Evolutionary conservation across 2,888 invertebrate species (phyloP).

Genomic region (Noctua pronuba): DNA sequence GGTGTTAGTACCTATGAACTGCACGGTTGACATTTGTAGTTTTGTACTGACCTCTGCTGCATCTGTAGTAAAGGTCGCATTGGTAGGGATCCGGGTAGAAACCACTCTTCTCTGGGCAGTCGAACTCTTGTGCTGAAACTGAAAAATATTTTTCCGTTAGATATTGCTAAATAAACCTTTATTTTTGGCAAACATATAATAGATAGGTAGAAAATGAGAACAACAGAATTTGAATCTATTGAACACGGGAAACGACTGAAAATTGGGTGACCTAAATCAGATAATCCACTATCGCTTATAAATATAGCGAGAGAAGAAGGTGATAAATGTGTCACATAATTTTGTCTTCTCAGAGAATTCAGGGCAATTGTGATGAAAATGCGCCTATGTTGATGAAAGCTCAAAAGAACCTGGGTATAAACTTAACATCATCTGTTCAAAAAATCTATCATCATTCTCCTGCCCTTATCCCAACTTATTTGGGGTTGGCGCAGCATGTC

Average conservation of each 20-base stretch:
- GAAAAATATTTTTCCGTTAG: constrained; percentile 57
- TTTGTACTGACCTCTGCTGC: constrained; percentile 90
- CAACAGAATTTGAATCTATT: background rate
- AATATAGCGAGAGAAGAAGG: background rate
- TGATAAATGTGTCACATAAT: background rate
- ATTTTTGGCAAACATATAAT: background rate
- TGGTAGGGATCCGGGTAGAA: constrained; percentile 94
- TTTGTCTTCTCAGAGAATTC: no score
- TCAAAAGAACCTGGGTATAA: background rate
- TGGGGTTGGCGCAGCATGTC: no score
- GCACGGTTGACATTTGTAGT: constrained; percentile 72
- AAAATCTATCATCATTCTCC: no score
- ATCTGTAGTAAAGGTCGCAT: constrained; percentile 95
- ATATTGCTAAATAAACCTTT: no score
- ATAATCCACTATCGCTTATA: background rate
- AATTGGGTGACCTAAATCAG: constrained; percentile 17
- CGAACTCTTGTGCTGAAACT: constrained; percentile 90
- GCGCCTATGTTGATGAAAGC: background rate
- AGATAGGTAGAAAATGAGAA: background rate
- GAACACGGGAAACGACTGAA: background rate
- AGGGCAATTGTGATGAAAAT: no score
- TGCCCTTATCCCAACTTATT: no score
- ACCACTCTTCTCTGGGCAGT: constrained; percentile 94
- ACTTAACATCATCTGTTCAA: no score
- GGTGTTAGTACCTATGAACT: constrained; percentile 32